Conservation (phyloP, 2,113 vertebrate genomes). For the Chunga burmeisteri region DNA sequence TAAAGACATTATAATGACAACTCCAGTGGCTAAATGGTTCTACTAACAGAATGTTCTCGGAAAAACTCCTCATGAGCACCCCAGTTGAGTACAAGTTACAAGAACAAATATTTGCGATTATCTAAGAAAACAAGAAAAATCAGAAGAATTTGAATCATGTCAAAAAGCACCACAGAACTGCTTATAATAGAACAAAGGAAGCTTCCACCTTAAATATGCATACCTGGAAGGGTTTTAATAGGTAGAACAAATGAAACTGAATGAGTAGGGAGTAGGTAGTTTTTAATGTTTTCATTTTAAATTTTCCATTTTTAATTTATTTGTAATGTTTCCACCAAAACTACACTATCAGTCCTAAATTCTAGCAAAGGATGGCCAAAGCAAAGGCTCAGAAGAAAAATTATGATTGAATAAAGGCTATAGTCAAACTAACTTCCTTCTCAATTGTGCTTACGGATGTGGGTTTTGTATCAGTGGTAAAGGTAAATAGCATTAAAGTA, state of each 20-base stretch:
- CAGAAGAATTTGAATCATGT: background rate
- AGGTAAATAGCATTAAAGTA: background rate
- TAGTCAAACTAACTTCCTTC: background rate
- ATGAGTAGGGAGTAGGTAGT: background rate
- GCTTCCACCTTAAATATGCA: background rate
- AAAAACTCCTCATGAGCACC: background rate
- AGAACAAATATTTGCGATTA: background rate
- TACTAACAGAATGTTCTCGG: background rate
- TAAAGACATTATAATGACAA: background rate
- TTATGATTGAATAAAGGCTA: background rate
- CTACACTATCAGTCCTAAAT: background rate
- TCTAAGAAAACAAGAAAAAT: background rate
- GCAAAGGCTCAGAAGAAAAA: background rate
- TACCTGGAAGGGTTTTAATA: background rate
- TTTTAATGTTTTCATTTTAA: background rate
- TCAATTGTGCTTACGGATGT: background rate
- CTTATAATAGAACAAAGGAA: background rate
- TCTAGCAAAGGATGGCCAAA: background rate
- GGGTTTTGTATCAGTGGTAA: fast-evolving
- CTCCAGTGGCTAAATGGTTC: background rate
- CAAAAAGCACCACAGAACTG: background rate
- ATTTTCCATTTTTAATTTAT: background rate
- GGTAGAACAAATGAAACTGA: background rate
- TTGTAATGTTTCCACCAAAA: background rate
- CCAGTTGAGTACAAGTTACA: background rate